Base-by-base conservation (phyloP, 2,888 invertebrate species). In the Heliconius aoede region DNA sequence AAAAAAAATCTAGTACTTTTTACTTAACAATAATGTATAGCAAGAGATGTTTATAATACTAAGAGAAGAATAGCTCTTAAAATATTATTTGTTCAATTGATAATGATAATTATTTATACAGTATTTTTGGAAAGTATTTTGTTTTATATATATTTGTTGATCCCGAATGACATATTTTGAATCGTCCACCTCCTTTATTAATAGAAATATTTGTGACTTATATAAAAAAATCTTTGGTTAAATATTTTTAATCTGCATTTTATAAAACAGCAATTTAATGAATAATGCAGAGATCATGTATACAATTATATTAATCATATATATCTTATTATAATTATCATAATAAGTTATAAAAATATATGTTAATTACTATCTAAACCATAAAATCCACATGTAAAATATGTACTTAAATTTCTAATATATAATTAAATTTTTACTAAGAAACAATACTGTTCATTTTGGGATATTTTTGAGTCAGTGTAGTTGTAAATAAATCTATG, bases 301-400 rank as follows among this genome's bases (percentile, higher is more conserved):
- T 18, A 71, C 26, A 73, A 51, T 78, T 71, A 75, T 79, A 55
- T 55, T 55, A n/a, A 55, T 55, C 8, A 55, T n/a, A 55, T n/a
- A 55, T 55, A n/a, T 55, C n/a, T 55, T 55, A 55, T 46, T 46
- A 46, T 46, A 21, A 46, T 46, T 46, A 55, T 55, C 9, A 55
- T 55, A 77, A 78, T 79, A 78, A 73, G 76, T 78, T 81, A 81
- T 68, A 80, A 81, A 81, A 81, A 81, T 81, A 80, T 81, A 81
- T 77, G 79, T 77, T 74, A 64, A 80, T 79, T 75, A 77, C 78
- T 74, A 61, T 76, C 72, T 74, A 77, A 79, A 79, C 81, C 83
- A 77, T 76, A 80, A 82, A 46, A 5, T 55, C 82, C 80, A 75
- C 68, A 68, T 74, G 28, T 74, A 69, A 74, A 74, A 74, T 69